These are phyloP conservation scores for Coptodon rendalli DNA, from an alignment of 2,113 vertebrate genomes.

Conservation along the genomic window DNA sequence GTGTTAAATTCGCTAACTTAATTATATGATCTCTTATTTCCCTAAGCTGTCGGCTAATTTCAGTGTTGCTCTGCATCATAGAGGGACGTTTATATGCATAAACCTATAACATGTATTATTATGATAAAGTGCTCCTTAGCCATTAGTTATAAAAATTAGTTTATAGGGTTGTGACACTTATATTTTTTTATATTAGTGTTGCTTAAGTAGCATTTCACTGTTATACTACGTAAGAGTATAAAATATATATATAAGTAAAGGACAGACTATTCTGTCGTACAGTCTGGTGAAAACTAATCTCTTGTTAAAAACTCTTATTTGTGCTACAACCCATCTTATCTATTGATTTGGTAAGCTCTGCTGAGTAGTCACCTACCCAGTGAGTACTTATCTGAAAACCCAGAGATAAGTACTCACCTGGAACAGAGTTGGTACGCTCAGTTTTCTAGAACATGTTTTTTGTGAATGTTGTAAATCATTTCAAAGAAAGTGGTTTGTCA, in stretches of 20 bases:
- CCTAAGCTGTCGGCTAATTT: not conserved
- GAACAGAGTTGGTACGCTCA: not conserved
- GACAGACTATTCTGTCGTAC: not conserved
- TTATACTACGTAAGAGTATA: no score
- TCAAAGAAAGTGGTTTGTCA: not conserved
- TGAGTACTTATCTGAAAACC: not conserved
- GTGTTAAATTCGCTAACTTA: not conserved
- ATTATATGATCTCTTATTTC: not conserved
- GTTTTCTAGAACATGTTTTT: not conserved
- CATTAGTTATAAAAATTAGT: not conserved
- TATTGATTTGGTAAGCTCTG: not conserved
- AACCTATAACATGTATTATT: not conserved
- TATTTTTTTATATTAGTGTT: rapidly evolving
- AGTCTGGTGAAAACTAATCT: not conserved
- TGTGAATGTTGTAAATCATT: not conserved
- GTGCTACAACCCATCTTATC: not conserved
- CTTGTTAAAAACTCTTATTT: not conserved
- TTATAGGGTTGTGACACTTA: not conserved
- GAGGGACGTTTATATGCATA: not conserved
- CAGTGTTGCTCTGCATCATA: rapidly evolving
- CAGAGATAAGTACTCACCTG: not conserved
- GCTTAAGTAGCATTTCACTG: not conserved
- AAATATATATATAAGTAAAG: not conserved
- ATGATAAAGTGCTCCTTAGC: not conserved
- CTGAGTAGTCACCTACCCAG: not conserved